Conservation (phyloP, 2,888 invertebrate genomes). For the Diarsia dahlii region DNA sequence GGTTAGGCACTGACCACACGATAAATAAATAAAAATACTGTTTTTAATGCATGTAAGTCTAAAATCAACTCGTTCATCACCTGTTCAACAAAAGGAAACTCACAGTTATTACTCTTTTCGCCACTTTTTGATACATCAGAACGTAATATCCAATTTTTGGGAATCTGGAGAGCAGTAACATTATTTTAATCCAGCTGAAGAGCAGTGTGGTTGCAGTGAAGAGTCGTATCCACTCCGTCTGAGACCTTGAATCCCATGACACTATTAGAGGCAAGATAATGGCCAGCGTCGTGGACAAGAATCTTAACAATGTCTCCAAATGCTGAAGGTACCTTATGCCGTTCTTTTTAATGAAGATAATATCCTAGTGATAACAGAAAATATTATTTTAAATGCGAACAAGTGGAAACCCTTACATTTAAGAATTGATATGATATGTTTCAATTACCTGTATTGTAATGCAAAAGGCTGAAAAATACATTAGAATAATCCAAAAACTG, state of each 20-base stretch:
- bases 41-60: too few species aligned
- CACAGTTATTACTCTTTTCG: conserved; percentile 89
- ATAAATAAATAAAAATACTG: too few species aligned
- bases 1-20: too few species aligned
- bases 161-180: conserved; percentile 89
- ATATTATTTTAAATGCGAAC: neutral
- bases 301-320: conserved; percentile 89
- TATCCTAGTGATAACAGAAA: conserved; percentile 78
- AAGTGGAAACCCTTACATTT: neutral
- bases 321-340: conserved; percentile 83
- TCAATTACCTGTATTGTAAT: conserved; percentile 43
- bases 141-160: conserved; percentile 90
- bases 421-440: conserved; percentile 20
- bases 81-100: neutral
- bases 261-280: conserved; percentile 73
- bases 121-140: conserved; percentile 90
- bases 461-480: conserved; percentile 23
- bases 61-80: neutral
- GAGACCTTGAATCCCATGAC: conserved; percentile 57
- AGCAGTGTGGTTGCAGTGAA: conserved; percentile 83
- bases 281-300: conserved; percentile 81
- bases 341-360: conserved; percentile 84
- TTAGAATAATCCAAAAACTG: conserved; percentile 30
- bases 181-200: conserved; percentile 89
- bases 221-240: conserved; percentile 82